These are phyloP conservation scores for Rhamphomyia laevipes DNA, from an alignment of 2,888 invertebrate species.

Conservation along the genomic window DNA sequence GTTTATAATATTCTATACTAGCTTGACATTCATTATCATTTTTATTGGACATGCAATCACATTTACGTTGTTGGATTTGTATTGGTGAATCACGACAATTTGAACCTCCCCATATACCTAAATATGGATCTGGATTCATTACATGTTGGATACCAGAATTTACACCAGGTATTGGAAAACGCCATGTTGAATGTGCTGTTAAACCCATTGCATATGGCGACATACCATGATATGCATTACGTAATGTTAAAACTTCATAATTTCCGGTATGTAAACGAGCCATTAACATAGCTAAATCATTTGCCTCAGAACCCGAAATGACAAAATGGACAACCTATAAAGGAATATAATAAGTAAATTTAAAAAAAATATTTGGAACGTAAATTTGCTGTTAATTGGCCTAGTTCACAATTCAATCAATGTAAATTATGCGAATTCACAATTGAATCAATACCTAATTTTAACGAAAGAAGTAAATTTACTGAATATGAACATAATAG, in stretches of 20 bases:
- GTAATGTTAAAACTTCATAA: conserved; percentile 73
- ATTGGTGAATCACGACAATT: conserved; percentile 79
- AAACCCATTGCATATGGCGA: conserved; percentile 72
- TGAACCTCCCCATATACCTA: conserved; percentile 82
- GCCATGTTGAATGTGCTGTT: conserved; percentile 70
- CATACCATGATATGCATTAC: conserved; percentile 88
- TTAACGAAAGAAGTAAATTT: no score
- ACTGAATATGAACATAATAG: no score
- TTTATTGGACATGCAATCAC: conserved; percentile 43
- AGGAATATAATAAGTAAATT: conserved; percentile 11
- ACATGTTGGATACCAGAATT: conserved; percentile 71
- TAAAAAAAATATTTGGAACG: conserved; percentile 1
- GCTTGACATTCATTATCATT: conserved; percentile 52
- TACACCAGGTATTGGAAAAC: conserved; percentile 56
- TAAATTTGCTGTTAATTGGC: not conserved
- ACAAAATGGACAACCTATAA: conserved; percentile 76
- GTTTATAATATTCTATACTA: conserved; percentile 66
- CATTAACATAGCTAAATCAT: conserved; percentile 83
- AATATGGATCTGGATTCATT: conserved; percentile 85
- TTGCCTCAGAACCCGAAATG: conserved; percentile 96
- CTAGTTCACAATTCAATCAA: no score
- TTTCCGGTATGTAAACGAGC: conserved; percentile 77
- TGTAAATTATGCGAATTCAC: no score
- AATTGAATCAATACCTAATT: no score
- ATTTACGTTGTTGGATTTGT: conserved; percentile 54